Conservation (phyloP, 1,140 invertebrate species). For the Aphidius gifuensis region DNA sequence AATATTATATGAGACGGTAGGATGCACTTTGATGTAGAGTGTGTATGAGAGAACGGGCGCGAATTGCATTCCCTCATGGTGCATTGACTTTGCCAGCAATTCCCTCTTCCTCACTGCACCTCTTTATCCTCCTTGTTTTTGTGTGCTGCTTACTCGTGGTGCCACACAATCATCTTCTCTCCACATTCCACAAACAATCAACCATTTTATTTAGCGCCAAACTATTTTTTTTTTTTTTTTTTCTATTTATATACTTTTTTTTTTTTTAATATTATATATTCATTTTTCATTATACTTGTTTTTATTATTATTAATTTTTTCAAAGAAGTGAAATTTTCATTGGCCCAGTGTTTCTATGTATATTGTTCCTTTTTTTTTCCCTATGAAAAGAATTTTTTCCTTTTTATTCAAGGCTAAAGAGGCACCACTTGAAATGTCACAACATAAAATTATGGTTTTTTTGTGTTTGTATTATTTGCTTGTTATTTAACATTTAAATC, state of each 20-base stretch:
- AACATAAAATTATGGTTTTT: too few species aligned
- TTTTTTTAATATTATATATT: not conserved
- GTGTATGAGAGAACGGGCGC: constrained; percentile 29
- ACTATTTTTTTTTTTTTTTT: not conserved
- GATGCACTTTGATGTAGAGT: constrained; percentile 48
- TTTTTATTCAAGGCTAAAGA: too few species aligned
- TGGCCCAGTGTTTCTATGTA: not conserved
- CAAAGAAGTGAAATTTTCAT: not conserved
- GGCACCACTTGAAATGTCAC: too few species aligned
- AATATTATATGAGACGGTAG: constrained; percentile 38
- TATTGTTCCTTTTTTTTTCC: not conserved
- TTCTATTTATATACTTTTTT: not conserved
- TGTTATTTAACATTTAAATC: too few species aligned
- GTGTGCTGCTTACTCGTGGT: not conserved
- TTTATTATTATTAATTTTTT: too few species aligned
- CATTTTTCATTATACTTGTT: not conserved
- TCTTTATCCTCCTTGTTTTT: constrained; percentile 10
- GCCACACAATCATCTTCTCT: too few species aligned
- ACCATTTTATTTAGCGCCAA: constrained; percentile 2
- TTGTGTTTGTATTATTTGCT: too few species aligned
- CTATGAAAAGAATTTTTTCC: too few species aligned
- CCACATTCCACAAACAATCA: not conserved
- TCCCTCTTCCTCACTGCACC: constrained; percentile 16
- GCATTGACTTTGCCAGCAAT: constrained; percentile 48
- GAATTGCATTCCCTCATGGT: constrained; percentile 51